Base-by-base conservation (phyloP, 2,113 vertebrate genomes). In the Brachirus orientalis region DNA sequence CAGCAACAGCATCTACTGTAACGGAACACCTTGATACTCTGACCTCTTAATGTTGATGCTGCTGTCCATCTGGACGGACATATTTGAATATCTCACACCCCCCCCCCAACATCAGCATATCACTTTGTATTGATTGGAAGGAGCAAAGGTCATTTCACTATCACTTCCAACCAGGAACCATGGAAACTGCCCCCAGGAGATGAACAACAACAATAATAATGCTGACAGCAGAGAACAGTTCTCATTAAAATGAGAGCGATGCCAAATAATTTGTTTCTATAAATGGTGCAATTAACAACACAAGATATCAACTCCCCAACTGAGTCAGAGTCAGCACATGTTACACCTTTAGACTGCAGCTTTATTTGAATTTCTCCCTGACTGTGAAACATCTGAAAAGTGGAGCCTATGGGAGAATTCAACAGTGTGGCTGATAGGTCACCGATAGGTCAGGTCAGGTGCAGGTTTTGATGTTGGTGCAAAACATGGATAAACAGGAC, bases 61-160 rank as follows among this genome's bases (percentile, higher is more conserved):
- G n/a, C 43, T 0, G 3, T 36, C 45, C n/a, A n/a, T 38, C 10
- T 40, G 3, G 10, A 51, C 18, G 19, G 66, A 60, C 40, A 55
- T 45, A 69, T 66, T 17, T 48, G 1, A 46, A 18, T 16, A 60
- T 37, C 56, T 13, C 38, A 5, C 63, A 37, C 50, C 55, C 72
- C 20, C 36, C 50, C 55, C 72, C 33, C 47, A 46, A 28, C 19
- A 14, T 11, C n/a, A 76, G 37, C 38, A 40, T 13, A 8, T 12
- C 35, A 38, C 40, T 13, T 63, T 10, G 1, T 69, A 80, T 65
- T 79, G 79, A 84, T 77, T 44, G 0, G 22, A 63, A 41, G 22
- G 54, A 22, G 14, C 38, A 79, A 61, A 69, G 75, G 75, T 66
- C 61, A 80, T 41, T 12, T 59, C 18, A 41, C 4, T 54, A 43